Base-by-base conservation (phyloP, 1,140 invertebrate genomes). In the Lepidostoma basale region DNA sequence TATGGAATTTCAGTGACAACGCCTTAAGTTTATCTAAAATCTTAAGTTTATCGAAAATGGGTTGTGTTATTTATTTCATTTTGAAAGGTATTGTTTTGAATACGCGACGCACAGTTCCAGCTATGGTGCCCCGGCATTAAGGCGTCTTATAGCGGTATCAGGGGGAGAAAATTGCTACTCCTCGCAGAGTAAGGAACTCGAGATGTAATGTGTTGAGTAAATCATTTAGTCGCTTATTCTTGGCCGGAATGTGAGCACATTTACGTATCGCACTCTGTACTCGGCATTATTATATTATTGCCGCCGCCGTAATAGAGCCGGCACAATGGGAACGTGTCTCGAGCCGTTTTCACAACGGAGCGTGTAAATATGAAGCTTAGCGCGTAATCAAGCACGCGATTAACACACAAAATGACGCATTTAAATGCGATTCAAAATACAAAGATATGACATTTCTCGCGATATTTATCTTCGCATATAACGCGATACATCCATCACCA, bases 221-320 rank as follows among this genome's bases (percentile, higher is more conserved):
- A 72, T 72, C 70, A 72, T 72, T 68, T 72, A 72, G 47, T 71
- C 69, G 69, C 69, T 71, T 71, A 71, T 71, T 71, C 64, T 67
- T 52, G 52, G 59, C 52, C 54, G 62, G 69, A 71, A 71, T 71
- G 69, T 68, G 66, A 60, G 62, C 67, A 67, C 66, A 67, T 71
- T 59, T 68, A 26, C 60, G 52, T 67, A 62, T 67, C 26, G 47
- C 54, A 58, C 49, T 44, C 44, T 47, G 22, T 22, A 47, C 44
- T 20, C 33, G 25, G 25, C 25, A 28, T 52, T 52, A 52, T 52
- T 52, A 30, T 63, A 63, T 63, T 63, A 63, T 63, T 63, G 63
- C 49, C 26, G 42, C 58, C 28, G 28, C 44, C 56, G 59, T 70
- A 67, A 70, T 67, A 70, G 44, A 62, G 63, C 60, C 49, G 39